Evolutionary conservation across 1,140 invertebrate species (phyloP), one percentile per base, ranked within the genome.

Genomic region (Pachyrhynchus sulphureomaculatus): DNA sequence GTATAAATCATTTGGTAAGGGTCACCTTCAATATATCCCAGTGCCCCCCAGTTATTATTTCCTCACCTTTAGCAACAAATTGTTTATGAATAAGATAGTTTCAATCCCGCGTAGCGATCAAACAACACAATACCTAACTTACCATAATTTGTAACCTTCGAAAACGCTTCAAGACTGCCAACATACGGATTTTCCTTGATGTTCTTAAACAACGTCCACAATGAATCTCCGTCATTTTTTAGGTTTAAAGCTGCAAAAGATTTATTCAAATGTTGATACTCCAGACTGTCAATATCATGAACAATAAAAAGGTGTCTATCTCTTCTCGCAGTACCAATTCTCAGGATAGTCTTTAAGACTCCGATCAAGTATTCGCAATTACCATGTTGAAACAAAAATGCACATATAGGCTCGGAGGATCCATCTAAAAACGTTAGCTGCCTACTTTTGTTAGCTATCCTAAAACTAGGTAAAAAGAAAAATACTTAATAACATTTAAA

Each of bases 161-260:
- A 88, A 77, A 93, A 93, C 5, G 90, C 87, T 72, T 88, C 87
- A 73, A 93, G 69, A 6, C 90, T 89, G 1, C 89, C 88, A 75
- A 88, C 88, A 74, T 90, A 90, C 0, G 91, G 90, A 73, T 89
- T 82, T 69, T 88, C 78, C 20, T 86, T 86, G 24, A 90, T 80
- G 75, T 88, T 88, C 21, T 82, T 83, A 5, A 89, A 81, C 68
- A 90, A 82, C 68, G 83, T 85, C 88, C 88, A 85, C 10, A 88
- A 80, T 47, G 83, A 81, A 5, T 82, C 78, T 62, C 85, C 83
- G 47, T 92, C 87, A 59, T 85, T 81, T 78, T 92, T 89, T 29
- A 95, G 80, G 68, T 93, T 85, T 26, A 95, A 78, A 68, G 93
- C 91, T 24, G 90, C 88, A 72, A 95, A 93, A 0, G 92, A 93